A percentile compares a stretch with the other conserved stretches of the same genome.
Conservation (phyloP, 2,888 invertebrate species). For the Conchocele bisecta region DNA sequence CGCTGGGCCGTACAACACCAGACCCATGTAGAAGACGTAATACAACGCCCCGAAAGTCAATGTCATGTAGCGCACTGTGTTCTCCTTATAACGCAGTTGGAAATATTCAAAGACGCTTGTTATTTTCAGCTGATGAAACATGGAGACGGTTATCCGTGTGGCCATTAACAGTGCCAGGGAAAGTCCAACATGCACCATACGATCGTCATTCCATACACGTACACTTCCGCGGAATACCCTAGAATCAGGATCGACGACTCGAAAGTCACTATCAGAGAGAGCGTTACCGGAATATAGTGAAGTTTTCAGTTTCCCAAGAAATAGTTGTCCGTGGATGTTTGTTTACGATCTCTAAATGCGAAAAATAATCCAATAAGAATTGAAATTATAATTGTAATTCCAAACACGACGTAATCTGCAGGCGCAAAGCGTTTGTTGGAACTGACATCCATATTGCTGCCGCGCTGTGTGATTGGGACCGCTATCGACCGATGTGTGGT, state of each 20-base stretch:
- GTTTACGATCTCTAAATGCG: too few relatives aligned
- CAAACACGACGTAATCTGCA: slow-evolving; percentile 28
- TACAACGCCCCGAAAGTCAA: slow-evolving; percentile 23
- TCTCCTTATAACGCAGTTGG: slow-evolving; percentile 17
- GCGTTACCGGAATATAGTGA: slow-evolving; percentile 21
- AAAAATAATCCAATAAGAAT: slow-evolving; percentile 32
- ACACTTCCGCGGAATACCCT: slow-evolving; percentile 39
- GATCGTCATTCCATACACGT: slow-evolving; percentile 33
- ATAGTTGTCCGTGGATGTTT: too few relatives aligned
- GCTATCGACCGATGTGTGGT: too few relatives aligned
- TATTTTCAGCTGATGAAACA: slow-evolving; percentile 33
- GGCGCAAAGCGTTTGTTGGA: too few relatives aligned
- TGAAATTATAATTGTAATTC: slow-evolving; percentile 17
- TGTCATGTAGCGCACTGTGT: slow-evolving; percentile 28
- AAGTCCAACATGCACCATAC: slow-evolving; percentile 26
- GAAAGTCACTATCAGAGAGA: slow-evolving; percentile 38
- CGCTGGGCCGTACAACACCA: slow-evolving; percentile 31
- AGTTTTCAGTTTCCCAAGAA: slow-evolving; percentile 31
- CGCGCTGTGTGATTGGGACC: too few relatives aligned
- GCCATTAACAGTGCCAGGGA: slow-evolving; percentile 13
- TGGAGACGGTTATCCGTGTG: slow-evolving; percentile 24
- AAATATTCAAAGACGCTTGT: slow-evolving; percentile 41
- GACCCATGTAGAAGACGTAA: slow-evolving; percentile 40
- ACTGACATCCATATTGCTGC: too few relatives aligned
- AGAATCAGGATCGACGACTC: slow-evolving; percentile 31